phyloP scores from a whole-genome alignment of 2,888 invertebrate species.

The Thyatira batis region DNA sequence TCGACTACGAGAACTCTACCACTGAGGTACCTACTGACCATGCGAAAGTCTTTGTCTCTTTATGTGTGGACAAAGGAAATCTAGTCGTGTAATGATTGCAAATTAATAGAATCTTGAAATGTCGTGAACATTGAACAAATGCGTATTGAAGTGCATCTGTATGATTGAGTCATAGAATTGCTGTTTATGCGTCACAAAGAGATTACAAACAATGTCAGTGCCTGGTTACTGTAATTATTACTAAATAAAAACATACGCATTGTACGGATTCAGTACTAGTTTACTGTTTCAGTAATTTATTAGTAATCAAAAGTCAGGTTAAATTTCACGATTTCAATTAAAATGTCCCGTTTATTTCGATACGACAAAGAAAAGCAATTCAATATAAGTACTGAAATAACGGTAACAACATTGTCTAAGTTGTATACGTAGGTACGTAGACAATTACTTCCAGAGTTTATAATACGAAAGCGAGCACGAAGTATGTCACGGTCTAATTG shows the following conservation, averaged over 20 bases:
- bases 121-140: slow-evolving; percentile 21
- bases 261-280: not conserved
- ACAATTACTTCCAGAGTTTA: slow-evolving; percentile 36
- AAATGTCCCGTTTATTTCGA: slow-evolving; percentile 4
- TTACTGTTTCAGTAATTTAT: not conserved
- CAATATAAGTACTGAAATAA: slow-evolving; percentile 16
- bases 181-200: slow-evolving; percentile 2
- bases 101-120: slow-evolving; percentile 14
- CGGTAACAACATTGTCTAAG: slow-evolving; percentile 17
- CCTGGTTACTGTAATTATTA: not conserved
- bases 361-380: slow-evolving; percentile 12
- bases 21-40: slow-evolving; percentile 19
- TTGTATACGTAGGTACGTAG: slow-evolving; percentile 22
- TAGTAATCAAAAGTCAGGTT: not conserved
- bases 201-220: slow-evolving; percentile 1
- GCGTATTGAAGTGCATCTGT: slow-evolving; percentile 40
- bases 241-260: not conserved
- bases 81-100: slow-evolving; percentile 18
- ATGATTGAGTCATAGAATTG: slow-evolving; percentile 29
- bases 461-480: slow-evolving; percentile 67
- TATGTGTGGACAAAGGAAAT: slow-evolving; percentile 38
- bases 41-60: slow-evolving; percentile 22
- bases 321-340: not conserved
- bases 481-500: slow-evolving; percentile 76
- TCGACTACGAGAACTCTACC: not conserved